A percentile compares a stretch with the other conserved stretches of the same genome.
Conservation (phyloP, 2,888 invertebrate genomes). For the Nowickia ferox region DNA sequence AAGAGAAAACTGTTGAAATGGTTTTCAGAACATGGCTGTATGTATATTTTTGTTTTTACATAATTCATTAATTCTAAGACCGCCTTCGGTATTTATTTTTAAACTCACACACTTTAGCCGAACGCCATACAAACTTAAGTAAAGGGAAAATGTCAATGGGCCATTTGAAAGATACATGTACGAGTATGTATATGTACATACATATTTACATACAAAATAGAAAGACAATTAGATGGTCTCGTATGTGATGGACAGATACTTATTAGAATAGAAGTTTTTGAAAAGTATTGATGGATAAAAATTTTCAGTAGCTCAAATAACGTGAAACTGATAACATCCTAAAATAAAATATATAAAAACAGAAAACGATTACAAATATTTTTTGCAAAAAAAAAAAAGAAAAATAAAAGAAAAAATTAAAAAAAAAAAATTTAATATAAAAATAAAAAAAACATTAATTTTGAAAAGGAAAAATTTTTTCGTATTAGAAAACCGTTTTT, state of each 20-base stretch:
- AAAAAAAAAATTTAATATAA: constrained; percentile 5
- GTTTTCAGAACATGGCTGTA: too few relatives aligned
- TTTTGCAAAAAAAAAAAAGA: constrained; percentile 1
- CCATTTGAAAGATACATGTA: constrained; percentile 38
- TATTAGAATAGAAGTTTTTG: constrained; percentile 63
- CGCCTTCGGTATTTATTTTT: constrained; percentile 25
- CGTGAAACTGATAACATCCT: constrained; percentile 66
- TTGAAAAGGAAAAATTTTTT: not conserved
- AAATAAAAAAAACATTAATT: not conserved
- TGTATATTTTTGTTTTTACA: not conserved
- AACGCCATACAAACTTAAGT: constrained; percentile 21
- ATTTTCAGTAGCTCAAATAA: constrained; percentile 67
- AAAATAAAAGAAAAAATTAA: constrained; percentile 7
- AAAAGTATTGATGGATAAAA: constrained; percentile 62
- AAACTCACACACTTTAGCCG: constrained; percentile 39
- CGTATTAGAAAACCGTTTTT: not conserved
- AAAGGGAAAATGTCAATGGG: constrained; percentile 71
- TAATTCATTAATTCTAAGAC: not conserved
- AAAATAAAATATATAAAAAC: constrained; percentile 44
- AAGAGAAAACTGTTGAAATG: too few relatives aligned
- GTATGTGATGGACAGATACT: constrained; percentile 44
- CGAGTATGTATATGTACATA: too few relatives aligned
- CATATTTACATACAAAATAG: constrained; percentile 2
- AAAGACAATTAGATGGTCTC: constrained; percentile 7
- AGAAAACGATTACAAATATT: constrained; percentile 38